Conservation (phyloP, 2,113 vertebrate species). For the Rhipidura dahli region DNA sequence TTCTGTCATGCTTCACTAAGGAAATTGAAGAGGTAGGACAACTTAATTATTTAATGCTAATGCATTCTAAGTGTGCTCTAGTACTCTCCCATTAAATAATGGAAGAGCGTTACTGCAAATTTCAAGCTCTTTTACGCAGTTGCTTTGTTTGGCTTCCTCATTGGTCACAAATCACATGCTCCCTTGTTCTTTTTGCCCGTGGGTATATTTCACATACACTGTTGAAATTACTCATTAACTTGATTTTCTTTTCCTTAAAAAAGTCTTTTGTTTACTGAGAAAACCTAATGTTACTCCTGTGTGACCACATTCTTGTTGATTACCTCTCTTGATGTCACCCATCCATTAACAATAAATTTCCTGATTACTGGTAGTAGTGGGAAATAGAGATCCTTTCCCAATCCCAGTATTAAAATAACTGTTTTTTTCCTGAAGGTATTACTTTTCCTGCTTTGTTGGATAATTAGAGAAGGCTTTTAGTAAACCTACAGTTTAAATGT, state of each 20-base stretch:
- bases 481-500: neutral
- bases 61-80: slow-evolving; percentile 54
- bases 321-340: neutral
- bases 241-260: neutral
- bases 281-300: neutral
- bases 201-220: neutral
- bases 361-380: neutral
- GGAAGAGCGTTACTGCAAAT: slow-evolving; percentile 35
- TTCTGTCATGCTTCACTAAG: slow-evolving; percentile 92
- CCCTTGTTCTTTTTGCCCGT: slow-evolving; percentile 51
- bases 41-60: slow-evolving; percentile 70
- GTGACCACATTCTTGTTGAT: neutral
- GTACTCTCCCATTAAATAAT: slow-evolving; percentile 51
- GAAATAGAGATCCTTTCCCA: neutral
- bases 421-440: neutral
- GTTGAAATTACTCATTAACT: slow-evolving; percentile 1
- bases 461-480: neutral
- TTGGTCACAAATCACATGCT: slow-evolving; percentile 51
- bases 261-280: neutral
- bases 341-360: neutral
- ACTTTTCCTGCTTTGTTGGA: neutral
- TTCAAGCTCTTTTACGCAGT: slow-evolving; percentile 41
- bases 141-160: slow-evolving; percentile 68
- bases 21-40: slow-evolving; percentile 99
- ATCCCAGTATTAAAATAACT: neutral